These are phyloP conservation scores for Meda fulgida DNA, from an alignment of 2,797 vertebrate species.

Conservation along the genomic window DNA sequence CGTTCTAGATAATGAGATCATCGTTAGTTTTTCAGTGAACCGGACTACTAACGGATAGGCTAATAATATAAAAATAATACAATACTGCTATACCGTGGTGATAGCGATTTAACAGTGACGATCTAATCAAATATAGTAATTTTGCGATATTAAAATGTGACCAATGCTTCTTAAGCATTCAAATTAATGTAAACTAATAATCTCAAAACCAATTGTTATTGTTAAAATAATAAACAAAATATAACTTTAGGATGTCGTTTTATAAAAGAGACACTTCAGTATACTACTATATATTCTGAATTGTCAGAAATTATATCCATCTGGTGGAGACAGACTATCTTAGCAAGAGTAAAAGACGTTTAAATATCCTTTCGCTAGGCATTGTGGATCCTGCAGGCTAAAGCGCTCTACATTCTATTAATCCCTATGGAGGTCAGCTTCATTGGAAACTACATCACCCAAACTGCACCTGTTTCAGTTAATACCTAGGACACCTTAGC, in stretches of 20 bases:
- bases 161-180: neutral
- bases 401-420: neutral
- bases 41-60: neutral
- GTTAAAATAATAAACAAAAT: neutral
- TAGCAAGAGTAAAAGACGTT: conserved; percentile 34
- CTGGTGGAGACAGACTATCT: neutral
- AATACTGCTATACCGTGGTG: neutral
- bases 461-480: neutral
- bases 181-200: neutral
- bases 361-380: conserved; percentile 53
- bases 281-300: neutral
- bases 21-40: neutral
- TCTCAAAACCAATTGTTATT: too few relatives aligned
- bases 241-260: neutral
- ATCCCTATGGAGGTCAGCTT: accelerated
- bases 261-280: neutral
- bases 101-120: too few relatives aligned
- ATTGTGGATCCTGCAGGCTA: conserved; percentile 69
- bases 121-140: neutral
- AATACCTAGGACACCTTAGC: neutral
- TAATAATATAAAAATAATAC: neutral
- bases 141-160: neutral
- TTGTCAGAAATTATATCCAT: neutral
- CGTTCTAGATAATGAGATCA: neutral
- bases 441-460: conserved; percentile 74